Conservation (phyloP, 2,888 invertebrate genomes). For the Apomyelois bistriatella region DNA sequence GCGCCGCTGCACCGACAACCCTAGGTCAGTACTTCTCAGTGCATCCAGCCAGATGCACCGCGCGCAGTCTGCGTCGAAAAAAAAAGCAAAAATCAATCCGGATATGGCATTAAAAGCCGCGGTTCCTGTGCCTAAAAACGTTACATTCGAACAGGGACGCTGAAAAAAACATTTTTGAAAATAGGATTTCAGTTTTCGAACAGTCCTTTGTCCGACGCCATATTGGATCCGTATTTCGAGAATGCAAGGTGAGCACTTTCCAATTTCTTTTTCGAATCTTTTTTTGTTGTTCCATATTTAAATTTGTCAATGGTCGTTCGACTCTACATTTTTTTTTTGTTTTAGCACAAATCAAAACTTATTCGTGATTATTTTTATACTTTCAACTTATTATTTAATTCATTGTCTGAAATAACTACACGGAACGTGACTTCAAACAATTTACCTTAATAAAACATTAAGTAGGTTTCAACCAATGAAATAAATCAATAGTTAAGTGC, state of each 20-base stretch:
- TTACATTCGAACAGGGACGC: background rate
- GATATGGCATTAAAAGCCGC: background rate
- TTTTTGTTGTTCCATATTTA: slow-evolving; percentile 9
- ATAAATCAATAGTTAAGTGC: background rate
- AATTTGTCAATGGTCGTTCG: background rate
- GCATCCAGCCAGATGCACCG: slow-evolving; percentile 40
- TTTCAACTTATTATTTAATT: no score
- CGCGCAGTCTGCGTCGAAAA: slow-evolving; percentile 18
- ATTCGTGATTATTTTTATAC: background rate
- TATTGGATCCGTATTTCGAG: slow-evolving; percentile 23
- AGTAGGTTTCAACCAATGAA: no score
- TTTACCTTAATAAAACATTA: no score
- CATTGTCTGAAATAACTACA: no score
- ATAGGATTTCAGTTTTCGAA: slow-evolving; percentile 24
- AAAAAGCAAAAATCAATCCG: slow-evolving; percentile 27
- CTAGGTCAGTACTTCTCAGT: slow-evolving; percentile 47
- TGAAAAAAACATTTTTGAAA: slow-evolving; percentile 8
- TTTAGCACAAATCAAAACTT: background rate
- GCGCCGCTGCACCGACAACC: slow-evolving; percentile 39
- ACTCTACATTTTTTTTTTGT: background rate
- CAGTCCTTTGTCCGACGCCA: slow-evolving; percentile 26
- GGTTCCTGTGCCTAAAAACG: slow-evolving; percentile 1
- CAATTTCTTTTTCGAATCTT: slow-evolving; percentile 20
- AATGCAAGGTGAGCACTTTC: slow-evolving; percentile 26
- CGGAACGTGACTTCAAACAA: no score